phyloP scores from a whole-genome alignment of 2,113 vertebrate species.

The Tricholaema leucomelas region DNA sequence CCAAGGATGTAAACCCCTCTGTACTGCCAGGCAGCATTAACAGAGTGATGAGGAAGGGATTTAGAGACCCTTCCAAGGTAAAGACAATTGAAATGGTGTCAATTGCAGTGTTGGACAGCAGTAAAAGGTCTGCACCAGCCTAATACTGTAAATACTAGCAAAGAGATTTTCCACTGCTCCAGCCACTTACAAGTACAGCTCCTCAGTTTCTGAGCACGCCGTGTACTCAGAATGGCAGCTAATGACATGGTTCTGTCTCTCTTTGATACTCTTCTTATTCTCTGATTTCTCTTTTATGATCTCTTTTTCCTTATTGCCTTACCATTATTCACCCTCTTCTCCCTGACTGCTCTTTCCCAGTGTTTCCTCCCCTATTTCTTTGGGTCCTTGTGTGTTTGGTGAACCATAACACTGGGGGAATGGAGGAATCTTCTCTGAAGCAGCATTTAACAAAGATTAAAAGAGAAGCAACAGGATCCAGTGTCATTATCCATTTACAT shows the following conservation, averaged over 20 bases:
- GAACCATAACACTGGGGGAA: not conserved
- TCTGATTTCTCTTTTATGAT: not conserved
- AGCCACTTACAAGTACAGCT: not conserved
- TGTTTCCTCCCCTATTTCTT: not conserved
- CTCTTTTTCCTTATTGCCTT: not conserved
- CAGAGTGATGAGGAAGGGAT: not conserved
- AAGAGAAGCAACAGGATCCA: slow-evolving; percentile 14
- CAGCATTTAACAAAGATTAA: slow-evolving; percentile 16
- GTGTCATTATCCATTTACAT: slow-evolving; percentile 55
- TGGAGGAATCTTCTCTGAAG: slow-evolving; percentile 20
- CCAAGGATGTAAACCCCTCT: not conserved
- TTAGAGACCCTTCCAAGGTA: not conserved
- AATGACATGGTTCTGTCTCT: not conserved
- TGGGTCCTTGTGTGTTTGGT: not conserved
- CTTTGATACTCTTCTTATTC: not conserved
- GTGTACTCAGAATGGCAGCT: not conserved
- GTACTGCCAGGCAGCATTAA: not conserved
- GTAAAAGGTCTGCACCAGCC: not conserved
- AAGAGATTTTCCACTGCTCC: not conserved
- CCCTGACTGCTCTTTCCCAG: not conserved
- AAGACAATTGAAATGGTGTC: not conserved
- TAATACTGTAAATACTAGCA: not conserved
- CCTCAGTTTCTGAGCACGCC: not conserved
- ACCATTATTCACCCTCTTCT: not conserved
- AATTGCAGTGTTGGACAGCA: not conserved